These are phyloP conservation scores for Drepanosiphum platanoidis DNA, from an alignment of 2,888 invertebrate genomes.

Conservation along the genomic window DNA sequence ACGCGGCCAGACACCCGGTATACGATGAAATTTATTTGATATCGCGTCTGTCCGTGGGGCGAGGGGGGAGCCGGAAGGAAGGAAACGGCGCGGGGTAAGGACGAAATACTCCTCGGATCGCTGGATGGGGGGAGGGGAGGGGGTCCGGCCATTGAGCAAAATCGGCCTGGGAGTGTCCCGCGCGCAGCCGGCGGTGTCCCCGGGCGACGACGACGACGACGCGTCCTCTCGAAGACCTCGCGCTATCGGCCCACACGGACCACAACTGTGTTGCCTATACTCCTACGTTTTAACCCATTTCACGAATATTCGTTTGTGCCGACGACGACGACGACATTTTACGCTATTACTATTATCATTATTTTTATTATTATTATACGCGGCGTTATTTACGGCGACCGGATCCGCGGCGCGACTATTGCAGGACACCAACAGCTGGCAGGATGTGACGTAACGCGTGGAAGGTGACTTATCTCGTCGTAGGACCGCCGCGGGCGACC, in stretches of 20 bases:
- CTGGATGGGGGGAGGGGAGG: background rate
- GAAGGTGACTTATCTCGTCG: background rate
- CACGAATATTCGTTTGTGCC: slow-evolving; percentile 51
- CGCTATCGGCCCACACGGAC: slow-evolving; percentile 34
- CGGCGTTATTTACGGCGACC: slow-evolving; percentile 29
- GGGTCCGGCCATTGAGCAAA: slow-evolving; percentile 28
- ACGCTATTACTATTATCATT: background rate
- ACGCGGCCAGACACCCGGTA: too few relatives aligned
- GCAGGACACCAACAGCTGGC: slow-evolving; percentile 20
- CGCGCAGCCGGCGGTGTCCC: background rate
- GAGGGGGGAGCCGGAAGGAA: slow-evolving; percentile 34
- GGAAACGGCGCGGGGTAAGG: background rate
- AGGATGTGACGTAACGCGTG: slow-evolving; percentile 42
- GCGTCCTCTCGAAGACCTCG: slow-evolving; percentile 50
- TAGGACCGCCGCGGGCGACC: background rate
- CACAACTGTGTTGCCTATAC: background rate
- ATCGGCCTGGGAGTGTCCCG: slow-evolving; percentile 47
- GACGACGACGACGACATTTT: slow-evolving; percentile 41
- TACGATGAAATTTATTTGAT: too few relatives aligned
- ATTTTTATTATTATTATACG: background rate
- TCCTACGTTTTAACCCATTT: slow-evolving; percentile 60
- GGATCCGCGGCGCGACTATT: slow-evolving; percentile 48
- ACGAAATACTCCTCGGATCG: too few relatives aligned
- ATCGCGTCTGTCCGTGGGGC: background rate
- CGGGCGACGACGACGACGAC: too few relatives aligned